Evolutionary conservation across 1,140 invertebrate genomes (phyloP).

Genomic region (Bombyx mandarina): DNA sequence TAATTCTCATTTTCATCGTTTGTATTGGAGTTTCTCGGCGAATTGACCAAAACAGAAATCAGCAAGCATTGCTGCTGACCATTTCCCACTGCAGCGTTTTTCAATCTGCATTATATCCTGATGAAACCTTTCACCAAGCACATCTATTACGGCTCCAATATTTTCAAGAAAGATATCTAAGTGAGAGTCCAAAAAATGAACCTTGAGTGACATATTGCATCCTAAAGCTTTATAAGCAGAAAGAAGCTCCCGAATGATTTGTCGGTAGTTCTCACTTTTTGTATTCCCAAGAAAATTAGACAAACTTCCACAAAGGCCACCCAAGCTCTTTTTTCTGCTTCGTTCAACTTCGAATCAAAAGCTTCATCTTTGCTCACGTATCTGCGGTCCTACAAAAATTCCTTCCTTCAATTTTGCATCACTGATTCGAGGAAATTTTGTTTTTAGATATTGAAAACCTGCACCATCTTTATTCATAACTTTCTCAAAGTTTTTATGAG

Average conservation of each 20-base stretch:
- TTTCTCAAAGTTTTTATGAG: constrained; percentile 55
- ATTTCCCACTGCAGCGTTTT: constrained; percentile 34
- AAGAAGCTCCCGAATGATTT: constrained; percentile 27
- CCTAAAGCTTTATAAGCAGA: constrained; percentile 24
- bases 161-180: constrained; percentile 41
- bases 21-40: constrained; percentile 13
- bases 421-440: too few relatives aligned
- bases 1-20: constrained; percentile 6
- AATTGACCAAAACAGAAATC: constrained; percentile 32
- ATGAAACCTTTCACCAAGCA: constrained; percentile 51
- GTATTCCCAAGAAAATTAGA: constrained; percentile 18
- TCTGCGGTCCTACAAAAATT: constrained; percentile 20
- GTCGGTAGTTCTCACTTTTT: constrained; percentile 12
- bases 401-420: too few relatives aligned
- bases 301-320: constrained; percentile 10
- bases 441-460: constrained; percentile 10
- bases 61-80: constrained; percentile 32
- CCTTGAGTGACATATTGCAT: constrained; percentile 15
- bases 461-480: constrained; percentile 30
- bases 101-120: constrained; percentile 42
- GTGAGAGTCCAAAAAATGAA: constrained; percentile 47
- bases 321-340: constrained; percentile 14
- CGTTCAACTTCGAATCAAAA: constrained; percentile 15
- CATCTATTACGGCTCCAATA: constrained; percentile 35
- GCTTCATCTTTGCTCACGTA: constrained; percentile 22